phyloP scores from a whole-genome alignment of 2,797 vertebrate genomes.

The Tenualosa ilisha region DNA sequence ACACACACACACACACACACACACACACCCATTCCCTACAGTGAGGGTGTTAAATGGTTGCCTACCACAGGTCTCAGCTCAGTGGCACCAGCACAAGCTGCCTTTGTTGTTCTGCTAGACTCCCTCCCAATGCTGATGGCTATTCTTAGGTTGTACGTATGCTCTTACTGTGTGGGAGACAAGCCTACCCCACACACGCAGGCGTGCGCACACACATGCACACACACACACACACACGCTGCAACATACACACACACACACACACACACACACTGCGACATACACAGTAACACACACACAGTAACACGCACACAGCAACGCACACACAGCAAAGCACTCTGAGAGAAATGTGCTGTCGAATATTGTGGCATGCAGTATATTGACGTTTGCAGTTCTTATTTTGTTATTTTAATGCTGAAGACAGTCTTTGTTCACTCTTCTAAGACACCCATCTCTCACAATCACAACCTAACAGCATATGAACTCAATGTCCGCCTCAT shows the following conservation, averaged over 20 bases:
- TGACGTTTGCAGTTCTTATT: no score
- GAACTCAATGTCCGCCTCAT: no score
- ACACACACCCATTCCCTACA: not conserved
- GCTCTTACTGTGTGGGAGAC: not conserved
- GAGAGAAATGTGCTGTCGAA: no score
- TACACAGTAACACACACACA: constrained; percentile 4
- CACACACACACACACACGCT: not conserved
- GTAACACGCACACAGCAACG: not conserved
- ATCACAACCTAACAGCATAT: no score
- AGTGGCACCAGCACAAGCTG: not conserved
- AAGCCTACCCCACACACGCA: not conserved
- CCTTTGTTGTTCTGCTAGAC: not conserved
- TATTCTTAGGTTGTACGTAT: not conserved
- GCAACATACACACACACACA: not conserved
- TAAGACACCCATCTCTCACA: no score
- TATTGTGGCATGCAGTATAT: no score
- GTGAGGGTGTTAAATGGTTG: not conserved
- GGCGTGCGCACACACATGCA: not conserved
- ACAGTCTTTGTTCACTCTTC: no score
- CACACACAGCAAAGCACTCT: not conserved
- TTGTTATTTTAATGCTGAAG: no score
- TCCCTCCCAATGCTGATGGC: not conserved
- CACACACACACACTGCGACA: not conserved
- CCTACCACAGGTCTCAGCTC: not conserved
- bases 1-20: not conserved